Percentiles rank a stretch among this genome's conserved stretches.
Evolutionary conservation across 1,140 invertebrate species (phyloP).

Genomic region (Condylostylus longicornis): DNA sequence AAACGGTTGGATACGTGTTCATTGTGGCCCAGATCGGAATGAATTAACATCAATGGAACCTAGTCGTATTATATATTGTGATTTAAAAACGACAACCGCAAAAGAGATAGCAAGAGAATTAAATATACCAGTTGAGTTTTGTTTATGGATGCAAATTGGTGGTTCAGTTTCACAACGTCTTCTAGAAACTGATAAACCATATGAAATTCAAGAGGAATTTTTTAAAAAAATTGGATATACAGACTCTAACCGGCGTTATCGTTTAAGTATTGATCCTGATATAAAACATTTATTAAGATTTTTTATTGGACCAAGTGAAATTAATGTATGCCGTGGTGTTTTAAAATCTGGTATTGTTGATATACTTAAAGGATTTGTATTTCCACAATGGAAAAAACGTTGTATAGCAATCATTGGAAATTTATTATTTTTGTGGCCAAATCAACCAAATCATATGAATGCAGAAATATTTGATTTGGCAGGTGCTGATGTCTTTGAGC

Average conservation of each 20-base stretch:
- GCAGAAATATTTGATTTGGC: constrained; percentile 14
- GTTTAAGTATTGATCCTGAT: constrained; percentile 49
- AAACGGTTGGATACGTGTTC: constrained; percentile 44
- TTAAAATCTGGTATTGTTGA: constrained; percentile 41
- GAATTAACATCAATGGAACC: constrained; percentile 24
- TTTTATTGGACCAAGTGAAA: constrained; percentile 40
- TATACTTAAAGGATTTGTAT: constrained; percentile 49
- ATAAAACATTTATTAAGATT: constrained; percentile 43
- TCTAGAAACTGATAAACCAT: constrained; percentile 38
- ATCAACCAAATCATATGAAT: constrained; percentile 16
- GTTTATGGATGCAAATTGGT: constrained; percentile 47
- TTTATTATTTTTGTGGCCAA: constrained; percentile 43
- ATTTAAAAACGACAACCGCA: constrained; percentile 39
- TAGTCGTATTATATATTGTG: constrained; percentile 41
- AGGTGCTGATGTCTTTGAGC: constrained; percentile 33
- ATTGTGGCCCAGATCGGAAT: constrained; percentile 40
- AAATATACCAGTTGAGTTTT: constrained; percentile 39
- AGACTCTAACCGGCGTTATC: constrained; percentile 38
- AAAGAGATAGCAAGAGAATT: constrained; percentile 46
- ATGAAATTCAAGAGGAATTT: constrained; percentile 46
- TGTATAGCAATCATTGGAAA: constrained; percentile 43
- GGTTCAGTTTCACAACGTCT: constrained; percentile 40
- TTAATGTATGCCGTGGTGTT: constrained; percentile 29
- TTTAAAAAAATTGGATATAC: constrained; percentile 41
- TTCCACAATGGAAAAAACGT: constrained; percentile 49